phyloP scores from a whole-genome alignment of 2,888 invertebrate species.

The Plebejus argus region DNA sequence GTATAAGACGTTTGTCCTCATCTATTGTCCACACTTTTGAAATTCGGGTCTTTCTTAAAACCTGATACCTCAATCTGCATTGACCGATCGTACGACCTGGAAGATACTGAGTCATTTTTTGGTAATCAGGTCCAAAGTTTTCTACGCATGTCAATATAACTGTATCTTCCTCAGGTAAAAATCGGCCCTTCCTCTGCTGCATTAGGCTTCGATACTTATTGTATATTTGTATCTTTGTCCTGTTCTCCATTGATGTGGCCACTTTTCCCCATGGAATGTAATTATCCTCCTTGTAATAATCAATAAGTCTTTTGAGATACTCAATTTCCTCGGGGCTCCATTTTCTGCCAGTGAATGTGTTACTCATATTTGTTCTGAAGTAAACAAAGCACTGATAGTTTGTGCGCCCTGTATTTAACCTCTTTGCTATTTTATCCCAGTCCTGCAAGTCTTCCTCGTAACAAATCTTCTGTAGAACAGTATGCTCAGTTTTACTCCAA shows the following conservation, averaged over 20 bases:
- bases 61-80: constrained; percentile 81
- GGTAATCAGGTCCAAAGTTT: constrained; percentile 83
- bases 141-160: constrained; percentile 82
- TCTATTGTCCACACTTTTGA: constrained; percentile 81
- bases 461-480: constrained; percentile 54
- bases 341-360: constrained; percentile 56
- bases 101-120: constrained; percentile 79
- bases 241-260: constrained; percentile 81
- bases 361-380: constrained; percentile 77
- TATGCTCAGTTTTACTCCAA: constrained; percentile 61
- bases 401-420: constrained; percentile 81
- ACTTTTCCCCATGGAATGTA: constrained; percentile 89
- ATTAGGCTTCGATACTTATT: constrained; percentile 71
- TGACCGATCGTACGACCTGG: constrained; percentile 83
- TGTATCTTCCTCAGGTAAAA: constrained; percentile 84
- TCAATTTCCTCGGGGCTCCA: constrained; percentile 87
- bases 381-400: constrained; percentile 87
- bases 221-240: constrained; percentile 85
- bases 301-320: constrained; percentile 82
- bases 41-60: constrained; percentile 64
- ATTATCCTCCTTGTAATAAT: constrained; percentile 82
- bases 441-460: constrained; percentile 72
- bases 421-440: constrained; percentile 84
- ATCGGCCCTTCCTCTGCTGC: constrained; percentile 81
- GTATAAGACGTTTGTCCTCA: constrained; percentile 82